Conservation (phyloP, 2,797 vertebrate species). For the Eidolon dupreanum region DNA sequence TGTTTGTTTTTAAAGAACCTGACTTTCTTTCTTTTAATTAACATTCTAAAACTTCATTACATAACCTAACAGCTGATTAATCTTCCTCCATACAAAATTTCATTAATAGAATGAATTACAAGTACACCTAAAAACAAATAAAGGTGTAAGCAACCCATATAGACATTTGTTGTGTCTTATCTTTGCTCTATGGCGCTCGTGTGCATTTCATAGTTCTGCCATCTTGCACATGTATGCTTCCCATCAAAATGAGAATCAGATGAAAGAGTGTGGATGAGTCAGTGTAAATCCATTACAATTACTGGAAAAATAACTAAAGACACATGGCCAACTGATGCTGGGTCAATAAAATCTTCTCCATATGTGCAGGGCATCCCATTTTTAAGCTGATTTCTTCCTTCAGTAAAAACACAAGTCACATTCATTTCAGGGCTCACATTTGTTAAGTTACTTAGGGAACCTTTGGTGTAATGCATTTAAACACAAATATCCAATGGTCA, state of each 20-base stretch:
- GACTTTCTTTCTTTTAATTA: background rate
- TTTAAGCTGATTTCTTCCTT: background rate
- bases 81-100: background rate
- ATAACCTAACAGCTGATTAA: background rate
- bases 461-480: background rate
- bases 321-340: constrained; percentile 17
- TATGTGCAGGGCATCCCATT: background rate
- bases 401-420: background rate
- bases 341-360: constrained; percentile 50
- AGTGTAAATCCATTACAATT: constrained; percentile 2
- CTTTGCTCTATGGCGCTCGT: background rate
- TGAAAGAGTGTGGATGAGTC: constrained; percentile 26
- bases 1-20: background rate
- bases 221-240: background rate
- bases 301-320: constrained; percentile 3
- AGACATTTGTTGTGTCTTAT: background rate
- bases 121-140: background rate
- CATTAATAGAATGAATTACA: background rate
- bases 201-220: background rate
- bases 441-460: background rate
- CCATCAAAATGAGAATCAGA: background rate
- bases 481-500: background rate
- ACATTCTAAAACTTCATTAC: background rate
- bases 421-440: background rate
- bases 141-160: background rate